A percentile compares a stretch with the other conserved stretches of the same genome.
phyloP scores from a whole-genome alignment of 2,797 vertebrate genomes.

The Gorsachius magnificus region DNA sequence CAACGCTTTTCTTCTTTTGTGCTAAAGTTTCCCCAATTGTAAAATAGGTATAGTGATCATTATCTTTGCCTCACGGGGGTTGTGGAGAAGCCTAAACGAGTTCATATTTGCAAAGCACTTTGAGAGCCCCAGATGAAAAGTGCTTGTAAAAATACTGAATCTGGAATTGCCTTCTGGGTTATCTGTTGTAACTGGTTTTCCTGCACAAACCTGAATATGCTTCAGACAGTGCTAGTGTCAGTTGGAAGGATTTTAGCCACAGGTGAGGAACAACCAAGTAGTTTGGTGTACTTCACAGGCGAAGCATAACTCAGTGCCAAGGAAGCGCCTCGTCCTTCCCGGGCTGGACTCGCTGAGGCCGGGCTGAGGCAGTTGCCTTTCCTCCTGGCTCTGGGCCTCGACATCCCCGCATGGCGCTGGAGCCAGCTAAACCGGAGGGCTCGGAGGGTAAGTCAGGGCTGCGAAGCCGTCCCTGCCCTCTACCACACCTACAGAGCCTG shows the following conservation, averaged over 20 bases:
- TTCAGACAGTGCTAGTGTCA: neutral
- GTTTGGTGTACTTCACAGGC: neutral
- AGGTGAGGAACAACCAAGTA: neutral
- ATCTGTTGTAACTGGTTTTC: conserved; percentile 70
- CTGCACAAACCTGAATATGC: conserved; percentile 36
- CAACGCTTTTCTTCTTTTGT: conserved; percentile 20
- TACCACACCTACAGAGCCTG: conserved; percentile 28
- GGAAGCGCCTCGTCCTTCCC: fast-evolving
- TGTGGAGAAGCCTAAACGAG: conserved; percentile 48
- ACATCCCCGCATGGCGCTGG: fast-evolving
- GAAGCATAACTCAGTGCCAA: neutral
- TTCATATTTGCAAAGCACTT: conserved; percentile 47
- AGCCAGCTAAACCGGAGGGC: neutral
- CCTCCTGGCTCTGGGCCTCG: fast-evolving
- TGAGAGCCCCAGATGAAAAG: conserved; percentile 52
- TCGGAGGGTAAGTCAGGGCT: neutral
- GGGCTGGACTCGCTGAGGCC: fast-evolving
- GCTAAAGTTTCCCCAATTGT: conserved; percentile 25
- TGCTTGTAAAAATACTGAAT: conserved; percentile 45
- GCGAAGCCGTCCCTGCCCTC: neutral
- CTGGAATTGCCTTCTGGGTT: conserved; percentile 48
- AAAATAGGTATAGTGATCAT: conserved; percentile 33
- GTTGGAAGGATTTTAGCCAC: neutral
- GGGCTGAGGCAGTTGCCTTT: neutral
- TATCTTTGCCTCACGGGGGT: conserved; percentile 54